Conservation (phyloP, 64 coral and sea anemone genomes). For the Stylophora pistillata region DNA sequence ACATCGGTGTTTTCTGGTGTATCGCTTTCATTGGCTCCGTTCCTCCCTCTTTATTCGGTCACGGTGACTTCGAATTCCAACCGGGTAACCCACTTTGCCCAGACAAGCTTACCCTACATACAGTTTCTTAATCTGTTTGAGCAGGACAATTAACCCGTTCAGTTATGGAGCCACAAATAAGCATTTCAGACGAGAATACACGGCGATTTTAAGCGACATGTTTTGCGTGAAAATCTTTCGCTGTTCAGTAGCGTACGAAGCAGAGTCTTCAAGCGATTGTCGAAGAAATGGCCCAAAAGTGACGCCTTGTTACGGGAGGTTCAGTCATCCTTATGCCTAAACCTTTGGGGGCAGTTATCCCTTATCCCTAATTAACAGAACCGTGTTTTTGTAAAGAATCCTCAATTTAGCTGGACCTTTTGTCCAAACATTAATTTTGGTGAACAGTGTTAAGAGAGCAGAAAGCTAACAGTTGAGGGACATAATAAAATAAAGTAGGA, state of each 20-base stretch:
- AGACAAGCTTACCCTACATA: slow-evolving; percentile 46
- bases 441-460: too few species aligned
- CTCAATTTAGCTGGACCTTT: too few species aligned
- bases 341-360: too few species aligned
- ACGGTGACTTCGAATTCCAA: slow-evolving; percentile 46
- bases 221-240: background rate
- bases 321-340: too few species aligned
- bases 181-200: slow-evolving; percentile 53
- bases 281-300: background rate
- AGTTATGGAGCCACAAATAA: slow-evolving; percentile 59
- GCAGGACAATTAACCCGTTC: slow-evolving; percentile 61
- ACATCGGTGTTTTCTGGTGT: slow-evolving; percentile 45
- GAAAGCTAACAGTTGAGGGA: too few species aligned
- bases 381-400: too few species aligned
- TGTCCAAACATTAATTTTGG: too few species aligned
- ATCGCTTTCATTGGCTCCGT: slow-evolving; percentile 37
- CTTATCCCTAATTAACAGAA: too few species aligned
- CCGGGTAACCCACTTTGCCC: slow-evolving; percentile 52
- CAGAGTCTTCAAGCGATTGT: background rate
- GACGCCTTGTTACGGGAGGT: too few species aligned
- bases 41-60: slow-evolving; percentile 38
- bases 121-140: slow-evolving; percentile 48
- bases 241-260: background rate
- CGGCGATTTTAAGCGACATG: background rate
- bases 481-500: too few species aligned